Base-by-base conservation (phyloP, 2,797 vertebrate species). In the Alcedo atthis region DNA sequence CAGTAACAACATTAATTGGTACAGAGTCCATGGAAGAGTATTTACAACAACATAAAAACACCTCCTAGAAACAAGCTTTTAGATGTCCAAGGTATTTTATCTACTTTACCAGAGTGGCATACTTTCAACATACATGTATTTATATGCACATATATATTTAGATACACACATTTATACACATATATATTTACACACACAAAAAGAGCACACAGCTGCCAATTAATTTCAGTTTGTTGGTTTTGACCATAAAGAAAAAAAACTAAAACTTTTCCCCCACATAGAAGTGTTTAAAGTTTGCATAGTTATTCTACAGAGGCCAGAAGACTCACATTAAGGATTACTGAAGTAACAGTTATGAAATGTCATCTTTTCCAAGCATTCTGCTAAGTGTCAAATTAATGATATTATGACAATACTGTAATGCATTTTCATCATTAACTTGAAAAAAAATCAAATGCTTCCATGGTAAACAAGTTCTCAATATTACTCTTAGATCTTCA, bases 391-490 rank as follows among this genome's bases (percentile, higher is more conserved):
- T 43, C 49, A 58, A 43, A 86, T 45, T 63, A 77, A 88, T 54
- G 1, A 58, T 24, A 46, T 14, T 67, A 67, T 8, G n/a, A 14
- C 55, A 91, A 83, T 25, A 69, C 2, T 35, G 21, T 30, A 73
- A 63, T 32, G 12, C 9, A 40, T 28, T 43, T 87, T 58, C 30
- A 75, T 71, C 78, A 78, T 5, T n/a, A 88, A 76, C 24, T 17
- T 37, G 4, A 85, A 87, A 79, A 81, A 81, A 85, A 61, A 12
- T 13, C 24, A 89, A 87, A 85, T 19, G 21, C 5, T 37, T 82
- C 22, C 71, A 64, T 6, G 4, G 15, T 26, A 69, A 84, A 61
- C 8, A 75, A 91, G 8, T 33, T 75, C 22, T 69, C 54, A 81
- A 51, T 69, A 32, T n/a, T 55, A 51, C 32, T 46, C 22, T 55